A percentile compares a stretch with the other conserved stretches of the same genome.
These are phyloP conservation scores for Gila robusta DNA, from an alignment of 2,797 vertebrate species.

Conservation along the genomic window DNA sequence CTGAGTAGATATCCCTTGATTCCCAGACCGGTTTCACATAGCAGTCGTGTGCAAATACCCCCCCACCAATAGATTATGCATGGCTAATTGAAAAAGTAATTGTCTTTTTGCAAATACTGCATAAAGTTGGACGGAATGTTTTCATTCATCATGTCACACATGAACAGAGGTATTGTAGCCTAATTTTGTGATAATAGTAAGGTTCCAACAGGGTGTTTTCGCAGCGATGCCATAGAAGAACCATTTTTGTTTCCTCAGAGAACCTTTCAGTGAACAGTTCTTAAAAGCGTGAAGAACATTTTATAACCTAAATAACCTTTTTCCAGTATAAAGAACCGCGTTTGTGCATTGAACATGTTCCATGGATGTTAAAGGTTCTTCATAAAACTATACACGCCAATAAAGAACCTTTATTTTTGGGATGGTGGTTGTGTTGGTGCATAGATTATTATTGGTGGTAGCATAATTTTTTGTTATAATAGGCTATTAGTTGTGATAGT, in stretches of 20 bases:
- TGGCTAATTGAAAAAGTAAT: not conserved
- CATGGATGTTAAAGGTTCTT: not conserved
- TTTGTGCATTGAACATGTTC: not conserved
- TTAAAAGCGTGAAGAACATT: not conserved
- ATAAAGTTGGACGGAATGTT: not conserved
- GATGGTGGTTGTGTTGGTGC: not conserved
- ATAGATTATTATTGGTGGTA: not conserved
- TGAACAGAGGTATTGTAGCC: not conserved
- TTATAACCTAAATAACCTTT: not conserved
- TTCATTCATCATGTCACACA: too few species aligned
- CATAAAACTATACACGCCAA: not conserved
- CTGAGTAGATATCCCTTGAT: conserved; percentile 63
- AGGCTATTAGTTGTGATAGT: not conserved
- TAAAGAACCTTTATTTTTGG: not conserved
- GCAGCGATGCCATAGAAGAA: not conserved
- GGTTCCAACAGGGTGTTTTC: not conserved
- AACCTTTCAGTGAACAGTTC: not conserved
- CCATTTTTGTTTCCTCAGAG: not conserved
- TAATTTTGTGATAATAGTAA: too few species aligned
- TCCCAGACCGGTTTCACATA: conserved; percentile 36
- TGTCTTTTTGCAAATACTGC: not conserved
- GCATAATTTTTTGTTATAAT: not conserved
- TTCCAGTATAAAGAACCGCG: not conserved
- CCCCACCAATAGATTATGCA: too few species aligned
- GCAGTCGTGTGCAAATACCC: conserved; percentile 22